Base-by-base conservation (phyloP, 2,113 vertebrate genomes). In the Cyprinodon tularosa region DNA sequence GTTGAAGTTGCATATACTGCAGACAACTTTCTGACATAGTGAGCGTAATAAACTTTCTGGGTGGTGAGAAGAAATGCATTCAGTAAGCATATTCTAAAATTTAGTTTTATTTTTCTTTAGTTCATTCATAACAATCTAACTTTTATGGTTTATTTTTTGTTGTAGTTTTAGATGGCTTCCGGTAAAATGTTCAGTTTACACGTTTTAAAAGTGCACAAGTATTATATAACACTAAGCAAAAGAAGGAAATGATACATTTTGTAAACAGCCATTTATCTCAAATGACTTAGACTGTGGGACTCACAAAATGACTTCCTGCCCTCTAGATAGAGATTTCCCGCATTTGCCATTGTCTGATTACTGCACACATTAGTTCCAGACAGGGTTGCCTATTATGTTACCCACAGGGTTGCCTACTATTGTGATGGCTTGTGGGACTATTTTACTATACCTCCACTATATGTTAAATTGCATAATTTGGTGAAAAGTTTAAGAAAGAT, bases 221-320 rank as follows among this genome's bases (percentile, higher is more conserved):
- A 14, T 78, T 47, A 57, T 72, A 66, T 76, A 48, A 67, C 45
- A 11, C 38, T 70, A 12, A 57, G 59, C 60, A 63, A 70, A 39
- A 68, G 14, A 66, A 70, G 77, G 60, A 86, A 78, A 82, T 72
- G 0, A 44, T 68, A 77, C n/a, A 22, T 11, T 79, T 76, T 75
- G 64, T 80, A 84, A 89, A 86, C 73, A 76, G 7, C 5, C 79
- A 17, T 84, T 88, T 89, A 78, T 86, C 83, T 74, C 45, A 37
- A 44, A 80, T 53, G 78, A 81, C 67, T 80, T 15, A 22, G 71
- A 57, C 77, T 72, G 68, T 78, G 79, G 66, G 83, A 87, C 65
- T 72, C 66, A 81, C 67, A 82, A 85, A 90, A 92, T 81, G 14
- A 89, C 84, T 91, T 93, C 89, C 90, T 84, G 84, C 29, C 37